Conservation (phyloP, 64 coral and sea anemone genomes). For the Pocillopora verrucosa region DNA sequence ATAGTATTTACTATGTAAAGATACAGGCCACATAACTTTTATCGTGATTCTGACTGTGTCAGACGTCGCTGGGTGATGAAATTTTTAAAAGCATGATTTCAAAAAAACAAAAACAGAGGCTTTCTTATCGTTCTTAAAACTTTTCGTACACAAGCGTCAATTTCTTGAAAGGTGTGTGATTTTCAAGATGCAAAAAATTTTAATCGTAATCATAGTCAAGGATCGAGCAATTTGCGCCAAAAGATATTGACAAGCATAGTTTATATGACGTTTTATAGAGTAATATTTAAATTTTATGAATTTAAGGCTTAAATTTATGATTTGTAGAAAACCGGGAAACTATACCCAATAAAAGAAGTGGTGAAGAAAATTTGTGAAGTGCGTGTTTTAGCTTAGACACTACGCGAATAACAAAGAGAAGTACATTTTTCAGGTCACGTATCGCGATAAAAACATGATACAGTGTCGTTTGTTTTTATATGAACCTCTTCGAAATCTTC, state of each 20-base stretch:
- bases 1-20: constrained; percentile 71
- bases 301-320: background rate
- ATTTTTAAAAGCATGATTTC: background rate
- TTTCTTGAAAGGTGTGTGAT: no score
- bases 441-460: no score
- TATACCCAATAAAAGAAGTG: background rate
- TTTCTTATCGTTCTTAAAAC: no score
- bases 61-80: background rate
- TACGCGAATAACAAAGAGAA: background rate
- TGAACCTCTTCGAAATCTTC: no score
- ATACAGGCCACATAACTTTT: background rate
- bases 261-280: constrained; percentile 24
- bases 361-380: background rate
- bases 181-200: no score
- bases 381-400: background rate
- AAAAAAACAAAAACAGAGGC: background rate
- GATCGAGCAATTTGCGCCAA: background rate
- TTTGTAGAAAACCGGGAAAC: background rate
- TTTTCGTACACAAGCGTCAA: no score
- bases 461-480: no score
- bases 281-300: constrained; percentile 36
- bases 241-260: background rate
- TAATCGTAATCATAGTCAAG: no score
- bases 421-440: no score
- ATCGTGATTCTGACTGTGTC: constrained; percentile 59